Evolutionary conservation across 2,797 vertebrate genomes (phyloP).

Genomic region (Pangasius mekongensis): DNA sequence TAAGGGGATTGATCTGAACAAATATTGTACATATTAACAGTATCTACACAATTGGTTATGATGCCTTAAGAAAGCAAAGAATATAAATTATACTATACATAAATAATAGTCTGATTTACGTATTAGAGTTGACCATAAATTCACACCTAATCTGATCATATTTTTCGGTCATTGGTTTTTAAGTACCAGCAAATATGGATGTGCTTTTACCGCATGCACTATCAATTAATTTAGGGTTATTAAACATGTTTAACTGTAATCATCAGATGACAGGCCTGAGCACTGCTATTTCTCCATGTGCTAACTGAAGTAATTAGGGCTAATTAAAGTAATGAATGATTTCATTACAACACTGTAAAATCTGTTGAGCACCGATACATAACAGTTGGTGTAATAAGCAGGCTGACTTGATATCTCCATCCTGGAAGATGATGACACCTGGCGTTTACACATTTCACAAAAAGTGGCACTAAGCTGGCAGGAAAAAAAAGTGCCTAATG

Average conservation of each 20-base stretch:
- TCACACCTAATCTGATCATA: not conserved
- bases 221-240: not conserved
- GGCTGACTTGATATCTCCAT: conserved; percentile 26
- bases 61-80: not conserved
- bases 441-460: conserved; percentile 24
- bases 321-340: conserved; percentile 49
- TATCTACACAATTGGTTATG: not conserved
- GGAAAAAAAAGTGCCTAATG: not conserved
- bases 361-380: conserved; percentile 14
- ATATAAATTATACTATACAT: not conserved
- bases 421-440: conserved; percentile 9
- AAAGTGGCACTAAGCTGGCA: conserved; percentile 2
- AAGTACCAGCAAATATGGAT: not conserved
- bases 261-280: conserved; percentile 23
- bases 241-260: conserved; percentile 14
- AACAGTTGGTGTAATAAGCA: conserved; percentile 36
- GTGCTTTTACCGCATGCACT: not conserved
- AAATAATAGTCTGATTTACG: not conserved
- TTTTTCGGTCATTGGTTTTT: not conserved
- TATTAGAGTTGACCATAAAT: not conserved
- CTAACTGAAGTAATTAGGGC: conserved; percentile 46
- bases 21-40: not conserved
- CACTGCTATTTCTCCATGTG: conserved; percentile 34
- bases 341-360: conserved; percentile 41
- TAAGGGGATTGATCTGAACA: not conserved